Evolutionary conservation across 2,888 invertebrate species (phyloP), one percentile per base, ranked within the genome.

Genomic region (Trissolcus japonicus): DNA sequence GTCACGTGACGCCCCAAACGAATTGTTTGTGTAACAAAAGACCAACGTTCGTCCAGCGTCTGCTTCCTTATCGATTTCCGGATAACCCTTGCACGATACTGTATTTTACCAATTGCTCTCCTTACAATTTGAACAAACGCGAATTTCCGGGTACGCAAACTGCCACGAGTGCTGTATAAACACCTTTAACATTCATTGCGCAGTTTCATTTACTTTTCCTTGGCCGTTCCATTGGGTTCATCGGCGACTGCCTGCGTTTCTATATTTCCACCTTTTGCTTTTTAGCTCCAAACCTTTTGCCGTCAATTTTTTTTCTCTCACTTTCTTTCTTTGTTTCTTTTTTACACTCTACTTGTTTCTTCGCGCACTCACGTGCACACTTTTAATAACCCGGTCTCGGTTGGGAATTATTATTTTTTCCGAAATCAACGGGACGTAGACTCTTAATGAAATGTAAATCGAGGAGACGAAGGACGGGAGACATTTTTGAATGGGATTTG

Each of bases 1-100:
- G 82, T 80, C 84, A 82, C 81, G 83, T 82, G 83, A 80, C 75
- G 54, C 75, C 19, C 56, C 79, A 79, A 78, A 78, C 80, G 80
- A 82, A 79, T 79, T 80, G 78, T 79, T 83, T 80, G 80, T 76
- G 81, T 80, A 81, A 82, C 72, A 55, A 40, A 65, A 63, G 56
- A 48, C 59, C 29, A 25, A 48, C 13, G 50, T 14, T 62, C 46
- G 50, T 50, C 43, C 61, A 35, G 17, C 41, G 41, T 56, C 56
- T 46, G 21, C 50, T 48, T 54, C 46, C 67, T 54, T 67, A 79
- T 76, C 69, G 76, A 76, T 74, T 74, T 61, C 69, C 51, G 50
- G 40, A 76, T 63, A 59, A 57, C 50, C 13, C 14, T 68, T 29
- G 48, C 14, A 41, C 57, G 25, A 13, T 25, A 46, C 46, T 46